A percentile compares a stretch with the other conserved stretches of the same genome.
phyloP scores from a whole-genome alignment of 2,113 vertebrate species.

The Lanius collurio region DNA sequence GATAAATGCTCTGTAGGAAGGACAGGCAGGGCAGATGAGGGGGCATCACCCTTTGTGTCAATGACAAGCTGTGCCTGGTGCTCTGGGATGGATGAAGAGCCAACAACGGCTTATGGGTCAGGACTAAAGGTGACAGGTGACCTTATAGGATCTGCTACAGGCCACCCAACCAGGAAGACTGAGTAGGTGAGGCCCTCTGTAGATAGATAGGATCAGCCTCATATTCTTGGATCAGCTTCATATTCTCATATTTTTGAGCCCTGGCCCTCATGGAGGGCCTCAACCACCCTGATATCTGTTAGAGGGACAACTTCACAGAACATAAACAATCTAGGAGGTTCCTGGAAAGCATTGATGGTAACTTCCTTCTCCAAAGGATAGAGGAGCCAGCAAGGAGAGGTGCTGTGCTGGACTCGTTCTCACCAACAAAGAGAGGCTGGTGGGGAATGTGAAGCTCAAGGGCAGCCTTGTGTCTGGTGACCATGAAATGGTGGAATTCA shows the following conservation, averaged over 20 bases:
- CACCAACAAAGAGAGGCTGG: not conserved
- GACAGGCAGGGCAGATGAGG: not conserved
- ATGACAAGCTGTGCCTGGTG: not conserved
- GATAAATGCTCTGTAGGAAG: not conserved
- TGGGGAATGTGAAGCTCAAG: not conserved
- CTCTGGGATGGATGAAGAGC: not conserved
- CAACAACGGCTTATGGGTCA: accelerated
- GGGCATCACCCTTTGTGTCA: not conserved
- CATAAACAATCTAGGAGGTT: not conserved
- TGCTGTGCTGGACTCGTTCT: not conserved
- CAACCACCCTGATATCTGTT: not conserved
- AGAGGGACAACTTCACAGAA: not conserved
- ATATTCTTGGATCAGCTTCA: not conserved
- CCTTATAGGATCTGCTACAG: not conserved
- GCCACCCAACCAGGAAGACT: not conserved
- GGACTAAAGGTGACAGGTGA: not conserved
- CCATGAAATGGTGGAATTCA: not conserved
- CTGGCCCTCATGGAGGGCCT: not conserved
- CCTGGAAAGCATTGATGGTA: not conserved
- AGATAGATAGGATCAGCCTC: not conserved
- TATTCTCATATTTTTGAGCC: not conserved
- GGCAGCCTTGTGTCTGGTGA: not conserved
- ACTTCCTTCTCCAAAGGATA: not conserved
- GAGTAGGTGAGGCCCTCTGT: not conserved
- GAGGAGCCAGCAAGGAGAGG: not conserved